These are phyloP conservation scores for Meandrina meandrites DNA, from an alignment of 92 coral and sea anemone species.

Conservation along the genomic window DNA sequence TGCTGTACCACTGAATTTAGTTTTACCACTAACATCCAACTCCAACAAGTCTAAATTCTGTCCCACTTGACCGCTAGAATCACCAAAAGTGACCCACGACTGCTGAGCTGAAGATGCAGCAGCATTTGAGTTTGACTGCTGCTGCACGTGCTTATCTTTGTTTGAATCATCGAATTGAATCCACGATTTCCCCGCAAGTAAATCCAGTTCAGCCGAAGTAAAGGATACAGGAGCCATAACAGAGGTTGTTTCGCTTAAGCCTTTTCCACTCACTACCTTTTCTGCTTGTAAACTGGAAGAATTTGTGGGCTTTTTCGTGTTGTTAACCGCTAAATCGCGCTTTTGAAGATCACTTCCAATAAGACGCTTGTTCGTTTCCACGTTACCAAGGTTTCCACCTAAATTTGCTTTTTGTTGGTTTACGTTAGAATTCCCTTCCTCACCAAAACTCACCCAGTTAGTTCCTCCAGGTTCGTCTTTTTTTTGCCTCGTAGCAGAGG, in stretches of 20 bases:
- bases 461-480: constrained; percentile 35
- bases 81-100: constrained; percentile 82
- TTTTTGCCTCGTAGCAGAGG: neutral
- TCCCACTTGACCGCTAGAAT: constrained; percentile 35
- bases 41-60: constrained; percentile 45
- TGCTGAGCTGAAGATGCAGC: constrained; percentile 46
- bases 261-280: neutral
- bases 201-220: constrained; percentile 43
- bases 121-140: constrained; percentile 9
- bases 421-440: constrained; percentile 39
- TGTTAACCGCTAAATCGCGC: neutral
- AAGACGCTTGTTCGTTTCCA: constrained; percentile 21
- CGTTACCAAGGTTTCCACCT: constrained; percentile 3
- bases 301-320: neutral
- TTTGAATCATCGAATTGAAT: constrained; percentile 25
- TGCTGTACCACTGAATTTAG: constrained; percentile 1
- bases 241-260: neutral
- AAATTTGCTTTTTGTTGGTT: constrained; percentile 12
- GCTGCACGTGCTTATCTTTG: neutral
- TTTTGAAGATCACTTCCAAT: neutral
- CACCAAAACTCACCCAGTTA: constrained; percentile 77
- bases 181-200: constrained; percentile 48
- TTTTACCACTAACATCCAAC: constrained; percentile 59
- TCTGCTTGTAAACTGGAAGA: constrained; percentile 7
- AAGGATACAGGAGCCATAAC: constrained; percentile 35